These are phyloP conservation scores for Orycteropus afer DNA, from an alignment of 2,113 vertebrate species.

Conservation along the genomic window DNA sequence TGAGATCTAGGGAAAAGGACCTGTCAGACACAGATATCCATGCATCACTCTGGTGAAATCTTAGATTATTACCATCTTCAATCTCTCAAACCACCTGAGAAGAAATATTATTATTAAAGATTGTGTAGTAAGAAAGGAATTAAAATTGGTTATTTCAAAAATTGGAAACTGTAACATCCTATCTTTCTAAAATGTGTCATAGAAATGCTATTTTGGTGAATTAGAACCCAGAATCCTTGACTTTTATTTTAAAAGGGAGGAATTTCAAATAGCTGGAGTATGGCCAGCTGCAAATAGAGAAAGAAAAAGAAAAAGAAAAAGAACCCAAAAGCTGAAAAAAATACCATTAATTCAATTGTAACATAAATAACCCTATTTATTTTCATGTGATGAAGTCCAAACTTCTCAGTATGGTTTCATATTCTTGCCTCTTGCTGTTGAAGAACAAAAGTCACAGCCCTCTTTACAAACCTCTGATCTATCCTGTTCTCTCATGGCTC, in stretches of 20 bases:
- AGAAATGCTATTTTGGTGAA: neutral
- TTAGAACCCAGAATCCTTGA: neutral
- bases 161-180: too few relatives aligned
- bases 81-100: neutral
- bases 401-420: too few relatives aligned
- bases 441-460: accelerated
- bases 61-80: neutral
- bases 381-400: neutral
- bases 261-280: neutral
- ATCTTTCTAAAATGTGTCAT: neutral
- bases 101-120: neutral
- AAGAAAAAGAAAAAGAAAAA: neutral
- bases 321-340: neutral
- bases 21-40: neutral
- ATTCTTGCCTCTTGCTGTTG: neutral
- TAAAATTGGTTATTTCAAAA: too few relatives aligned
- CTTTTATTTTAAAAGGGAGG: neutral
- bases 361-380: accelerated
- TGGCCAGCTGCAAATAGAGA: neutral
- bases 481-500: neutral
- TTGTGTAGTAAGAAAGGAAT: neutral
- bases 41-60: neutral
- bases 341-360: neutral
- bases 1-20: neutral
- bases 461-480: neutral